Evolutionary conservation across 2,797 vertebrate species (phyloP), one percentile per base, ranked within the genome.

Genomic region (Tarsius wallacei): DNA sequence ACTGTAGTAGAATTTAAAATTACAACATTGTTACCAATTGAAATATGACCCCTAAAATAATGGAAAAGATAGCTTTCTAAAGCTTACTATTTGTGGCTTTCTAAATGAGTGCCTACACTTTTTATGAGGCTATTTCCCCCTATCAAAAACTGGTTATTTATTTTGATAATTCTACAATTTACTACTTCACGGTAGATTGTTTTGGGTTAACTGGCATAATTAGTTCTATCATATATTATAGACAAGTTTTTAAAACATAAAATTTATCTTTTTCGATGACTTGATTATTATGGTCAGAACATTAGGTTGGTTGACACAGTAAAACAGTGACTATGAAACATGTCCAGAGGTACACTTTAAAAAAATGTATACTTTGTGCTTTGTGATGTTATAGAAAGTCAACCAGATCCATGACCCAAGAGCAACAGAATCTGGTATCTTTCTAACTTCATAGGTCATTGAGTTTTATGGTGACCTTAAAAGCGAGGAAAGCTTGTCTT

Each of bases 131-230:
- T 87, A 59, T 84, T 93, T 17, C 7, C 7, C 5, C 33, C 8
- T 57, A 70, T 83, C 22, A 84, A 95, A 93, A 91, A 17, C 14
- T 61, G 42, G 28, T 19, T 28, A 61, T 55, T 94, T 84, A 83
- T 85, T 90, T 94, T 97, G 68, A 88, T 68, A 89, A 55, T 81
- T 96, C 31, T 66, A 89, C 68, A 94, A 91, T 90, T 96, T 95
- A 86, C 33, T n/a, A 66, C 87, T 83, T 86, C 47, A 96, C 5
- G 28, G 7, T 83, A 64, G 33, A 71, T 89, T 96, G 82, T 80
- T 93, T 86, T 95, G 47, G 47, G 28, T 77, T 31, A 87, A 87
- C 31, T 80, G 47, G 3, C 14, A 93, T 70, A 81, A 94, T 81
- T 33, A 90, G 22, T 86, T 73, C 1, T 17, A 91, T 94, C 51